These are phyloP conservation scores for Nilaparvata lugens DNA, from an alignment of 1,140 invertebrate genomes.

Conservation along the genomic window DNA sequence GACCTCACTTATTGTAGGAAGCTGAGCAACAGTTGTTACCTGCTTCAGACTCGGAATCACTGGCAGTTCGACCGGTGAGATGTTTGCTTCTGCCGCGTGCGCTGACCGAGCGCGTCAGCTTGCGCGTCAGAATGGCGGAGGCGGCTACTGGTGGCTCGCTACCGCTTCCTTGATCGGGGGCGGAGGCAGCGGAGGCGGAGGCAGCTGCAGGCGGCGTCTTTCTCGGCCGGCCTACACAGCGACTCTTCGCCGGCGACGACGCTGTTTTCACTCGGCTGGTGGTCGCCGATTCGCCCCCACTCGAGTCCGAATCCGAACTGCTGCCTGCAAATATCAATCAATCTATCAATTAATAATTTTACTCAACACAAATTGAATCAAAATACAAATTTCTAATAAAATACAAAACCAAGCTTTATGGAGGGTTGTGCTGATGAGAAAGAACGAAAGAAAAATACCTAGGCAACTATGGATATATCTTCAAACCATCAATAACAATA, in stretches of 20 bases:
- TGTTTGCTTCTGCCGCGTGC: slow-evolving; percentile 36
- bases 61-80: slow-evolving; percentile 32
- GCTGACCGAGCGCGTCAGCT: slow-evolving; percentile 37
- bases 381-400: too few species aligned
- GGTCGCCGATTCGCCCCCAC: slow-evolving; percentile 11
- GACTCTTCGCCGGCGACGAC: slow-evolving; percentile 7
- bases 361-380: slow-evolving; percentile 4
- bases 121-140: slow-evolving; percentile 36
- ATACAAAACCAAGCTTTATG: background rate
- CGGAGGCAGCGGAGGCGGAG: slow-evolving; percentile 28
- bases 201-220: slow-evolving; percentile 17
- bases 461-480: too few species aligned
- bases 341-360: background rate
- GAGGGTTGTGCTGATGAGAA: background rate
- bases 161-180: slow-evolving; percentile 22
- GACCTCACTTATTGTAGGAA: too few species aligned
- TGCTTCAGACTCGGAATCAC: slow-evolving; percentile 43
- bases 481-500: too few species aligned
- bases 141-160: slow-evolving; percentile 5
- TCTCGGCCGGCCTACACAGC: slow-evolving; percentile 18
- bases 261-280: slow-evolving; percentile 6
- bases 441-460: too few species aligned
- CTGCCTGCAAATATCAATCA: slow-evolving; percentile 19
- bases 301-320: slow-evolving; percentile 23
- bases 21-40: too few species aligned